Conservation (phyloP, 2,888 invertebrate genomes). For the Patella caerulea region DNA sequence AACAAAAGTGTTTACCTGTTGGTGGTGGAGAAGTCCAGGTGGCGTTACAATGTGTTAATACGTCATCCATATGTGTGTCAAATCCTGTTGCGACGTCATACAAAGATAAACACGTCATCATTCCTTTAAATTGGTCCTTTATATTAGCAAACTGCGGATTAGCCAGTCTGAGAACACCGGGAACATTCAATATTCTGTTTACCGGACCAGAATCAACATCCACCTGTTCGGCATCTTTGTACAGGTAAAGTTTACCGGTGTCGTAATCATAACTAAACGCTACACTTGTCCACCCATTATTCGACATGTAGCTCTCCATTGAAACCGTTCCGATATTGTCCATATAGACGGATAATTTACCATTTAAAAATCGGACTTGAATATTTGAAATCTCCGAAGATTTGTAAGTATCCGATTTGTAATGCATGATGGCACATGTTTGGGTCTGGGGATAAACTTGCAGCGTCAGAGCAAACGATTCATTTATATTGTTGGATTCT, state of each 20-base stretch:
- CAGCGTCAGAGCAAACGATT: background rate
- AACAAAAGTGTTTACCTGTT: background rate
- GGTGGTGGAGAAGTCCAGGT: background rate
- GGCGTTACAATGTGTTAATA: background rate
- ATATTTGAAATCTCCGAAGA: background rate
- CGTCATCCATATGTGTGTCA: background rate
- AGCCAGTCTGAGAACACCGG: background rate
- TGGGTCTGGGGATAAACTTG: background rate
- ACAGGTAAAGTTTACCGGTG: background rate
- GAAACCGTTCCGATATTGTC: background rate
- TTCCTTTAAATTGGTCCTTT: background rate
- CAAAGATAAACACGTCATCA: slow-evolving; percentile 2
- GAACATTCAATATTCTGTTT: background rate
- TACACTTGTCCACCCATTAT: background rate
- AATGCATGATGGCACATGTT: background rate
- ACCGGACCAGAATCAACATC: background rate
- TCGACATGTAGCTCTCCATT: background rate
- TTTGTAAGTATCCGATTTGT: background rate
- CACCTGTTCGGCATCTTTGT: background rate
- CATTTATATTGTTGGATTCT: background rate
- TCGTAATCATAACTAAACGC: background rate
- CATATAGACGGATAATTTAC: background rate
- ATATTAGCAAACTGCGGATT: background rate
- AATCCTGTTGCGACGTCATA: background rate
- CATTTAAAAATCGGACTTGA: background rate